Percentiles rank a stretch among this genome's conserved stretches.
Conservation (phyloP, 2,888 invertebrate species). For the Drosophila buzzatii region DNA sequence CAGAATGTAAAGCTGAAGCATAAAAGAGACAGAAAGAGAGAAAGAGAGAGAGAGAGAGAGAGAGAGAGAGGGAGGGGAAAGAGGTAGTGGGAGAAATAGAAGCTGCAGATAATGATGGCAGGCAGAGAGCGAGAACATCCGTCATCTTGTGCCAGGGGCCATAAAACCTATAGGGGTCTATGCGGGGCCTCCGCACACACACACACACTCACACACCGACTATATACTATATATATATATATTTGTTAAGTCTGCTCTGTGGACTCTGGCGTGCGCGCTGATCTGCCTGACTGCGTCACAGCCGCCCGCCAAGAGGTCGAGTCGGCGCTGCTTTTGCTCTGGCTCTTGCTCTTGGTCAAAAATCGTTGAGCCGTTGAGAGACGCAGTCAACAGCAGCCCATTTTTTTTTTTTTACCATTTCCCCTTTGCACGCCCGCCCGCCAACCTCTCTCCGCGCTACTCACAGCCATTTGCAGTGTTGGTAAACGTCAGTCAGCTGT, state of each 20-base stretch:
- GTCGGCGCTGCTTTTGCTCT: conserved; percentile 42
- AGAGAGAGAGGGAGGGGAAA: background rate
- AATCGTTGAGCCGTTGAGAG: conserved; percentile 80
- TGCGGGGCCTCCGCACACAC: conserved; percentile 19
- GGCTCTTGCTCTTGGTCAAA: conserved; percentile 72
- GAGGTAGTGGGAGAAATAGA: conserved; percentile 14
- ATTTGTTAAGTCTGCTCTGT: conserved; percentile 12
- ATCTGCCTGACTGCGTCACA: conserved; percentile 75
- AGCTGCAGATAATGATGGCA: conserved; percentile 34
- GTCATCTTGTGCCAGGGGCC: conserved; percentile 68
- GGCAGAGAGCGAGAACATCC: conserved; percentile 65
- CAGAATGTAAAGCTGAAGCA: conserved; percentile 25
- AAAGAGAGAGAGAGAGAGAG: conserved; percentile 15
- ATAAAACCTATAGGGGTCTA: conserved; percentile 35
- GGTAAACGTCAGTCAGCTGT: conserved; percentile 61
- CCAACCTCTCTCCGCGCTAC: background rate
- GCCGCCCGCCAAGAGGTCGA: conserved; percentile 65
- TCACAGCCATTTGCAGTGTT: conserved; percentile 44
- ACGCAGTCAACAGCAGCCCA: conserved; percentile 50
- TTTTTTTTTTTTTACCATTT: conserved; percentile 23
- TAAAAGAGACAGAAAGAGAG: conserved; percentile 34
- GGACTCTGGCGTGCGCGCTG: conserved; percentile 75
- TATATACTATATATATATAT: conserved; percentile 9
- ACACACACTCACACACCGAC: conserved; percentile 1
- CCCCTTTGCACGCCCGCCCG: background rate